Evolutionary conservation across 2,113 vertebrate species (phyloP), one percentile per base, ranked within the genome.

Genomic region (Dermatemys mawii): DNA sequence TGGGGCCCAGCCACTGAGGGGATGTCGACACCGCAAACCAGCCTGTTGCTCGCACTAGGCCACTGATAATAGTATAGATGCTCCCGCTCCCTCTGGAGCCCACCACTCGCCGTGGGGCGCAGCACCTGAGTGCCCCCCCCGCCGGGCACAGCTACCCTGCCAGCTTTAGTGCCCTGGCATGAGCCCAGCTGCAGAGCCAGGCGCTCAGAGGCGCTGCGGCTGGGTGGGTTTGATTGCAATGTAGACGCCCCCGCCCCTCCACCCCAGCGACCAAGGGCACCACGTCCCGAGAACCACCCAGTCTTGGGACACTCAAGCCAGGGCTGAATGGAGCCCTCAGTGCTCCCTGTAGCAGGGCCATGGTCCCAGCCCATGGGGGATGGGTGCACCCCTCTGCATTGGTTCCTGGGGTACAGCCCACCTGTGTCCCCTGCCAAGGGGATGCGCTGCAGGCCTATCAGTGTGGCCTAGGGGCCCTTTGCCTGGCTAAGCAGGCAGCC

Each of bases 91-190:
- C 2, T 32, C 32, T 63, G 32, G 57, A 8, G 57, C 32, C 29
- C 29, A 16, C 57, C 32, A 29, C 11, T 7, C 3, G 6, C 32
- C 4, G 1, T 2, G 16, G n/a, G 32, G 50, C 6, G 0, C 29
- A 60, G 32, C 35, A 32, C 78, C 78, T 3, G 19, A 27, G 27
- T 19, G 27, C 27, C 46, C 8, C 8, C 24, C 46, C 17, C 4
- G 4, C 35, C 16, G 35, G 63, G 21, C 38, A 12, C 70, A 17
- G 17, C 38, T 44, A 24, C 26, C 22, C 26, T 44, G 32, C 57
- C 32, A 16, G 35, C 13, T 27, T 38, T 3, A 41, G n/a, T n/a
- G 17, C 67, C 5, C 12, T 35, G 2, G 32, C 32, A 5, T 6
- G 12, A 63, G 32, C 57, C 57, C 14, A 55, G 35, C 29, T 21